A percentile compares a stretch with the other conserved stretches of the same genome.
Conservation (phyloP, 2,888 invertebrate genomes). For the Tryphoninae sp. region DNA sequence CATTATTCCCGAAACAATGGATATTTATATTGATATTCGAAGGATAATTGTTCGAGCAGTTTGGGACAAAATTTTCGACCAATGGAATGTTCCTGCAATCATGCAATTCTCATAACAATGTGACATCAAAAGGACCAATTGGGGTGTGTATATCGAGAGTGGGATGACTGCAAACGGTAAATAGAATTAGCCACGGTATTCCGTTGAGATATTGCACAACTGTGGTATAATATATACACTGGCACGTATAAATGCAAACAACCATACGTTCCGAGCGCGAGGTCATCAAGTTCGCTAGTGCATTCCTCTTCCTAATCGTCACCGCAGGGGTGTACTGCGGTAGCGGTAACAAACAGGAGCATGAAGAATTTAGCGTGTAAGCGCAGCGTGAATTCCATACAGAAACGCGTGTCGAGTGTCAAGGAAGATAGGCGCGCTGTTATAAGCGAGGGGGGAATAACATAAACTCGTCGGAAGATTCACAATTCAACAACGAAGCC, state of each 20-base stretch:
- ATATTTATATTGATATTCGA: background rate
- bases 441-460: conserved; percentile 36
- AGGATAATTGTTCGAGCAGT: background rate
- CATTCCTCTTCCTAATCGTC: conserved; percentile 54
- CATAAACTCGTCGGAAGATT: conserved; percentile 34
- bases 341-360: conserved; percentile 42
- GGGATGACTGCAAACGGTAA: conserved; percentile 35
- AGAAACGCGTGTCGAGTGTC: conserved; percentile 17
- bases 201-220: conserved; percentile 21
- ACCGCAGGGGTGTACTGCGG: conserved; percentile 13
- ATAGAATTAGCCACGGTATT: conserved; percentile 47
- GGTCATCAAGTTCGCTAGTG: conserved; percentile 40
- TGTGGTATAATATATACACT: background rate
- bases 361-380: conserved; percentile 31
- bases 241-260: background rate
- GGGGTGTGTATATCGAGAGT: conserved; percentile 3
- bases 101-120: conserved; percentile 26
- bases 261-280: background rate
- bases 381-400: conserved; percentile 35
- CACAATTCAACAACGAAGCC: conserved; percentile 34
- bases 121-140: background rate
- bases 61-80: background rate
- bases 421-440: conserved; percentile 16
- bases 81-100: conserved; percentile 8
- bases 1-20: background rate